Conservation (phyloP, 2,113 vertebrate genomes). For the Platichthys flesus region DNA sequence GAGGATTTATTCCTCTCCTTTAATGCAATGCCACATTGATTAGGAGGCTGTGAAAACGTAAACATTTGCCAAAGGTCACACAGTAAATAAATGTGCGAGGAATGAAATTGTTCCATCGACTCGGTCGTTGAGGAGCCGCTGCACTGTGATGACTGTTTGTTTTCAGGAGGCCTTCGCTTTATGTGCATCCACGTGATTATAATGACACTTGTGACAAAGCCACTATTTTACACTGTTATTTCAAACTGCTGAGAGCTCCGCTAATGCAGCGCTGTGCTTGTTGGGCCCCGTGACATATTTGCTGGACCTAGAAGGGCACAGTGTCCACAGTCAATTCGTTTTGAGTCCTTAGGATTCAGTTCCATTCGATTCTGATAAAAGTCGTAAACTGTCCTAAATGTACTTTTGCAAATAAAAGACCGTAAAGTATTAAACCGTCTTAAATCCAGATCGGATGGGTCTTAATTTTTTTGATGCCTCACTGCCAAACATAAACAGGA, state of each 20-base stretch:
- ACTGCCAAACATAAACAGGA: no score
- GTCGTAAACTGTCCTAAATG: no score
- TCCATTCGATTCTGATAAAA: no score
- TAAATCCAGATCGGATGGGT: no score
- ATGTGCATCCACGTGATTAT: background rate
- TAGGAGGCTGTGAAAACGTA: conserved; percentile 19
- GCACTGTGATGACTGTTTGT: no score
- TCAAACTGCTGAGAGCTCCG: background rate
- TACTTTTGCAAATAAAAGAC: no score
- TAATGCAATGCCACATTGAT: conserved; percentile 28
- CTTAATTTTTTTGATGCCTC: no score
- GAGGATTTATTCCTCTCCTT: background rate
- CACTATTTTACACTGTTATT: background rate
- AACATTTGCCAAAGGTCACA: conserved; percentile 30
- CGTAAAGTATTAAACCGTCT: no score
- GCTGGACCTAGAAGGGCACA: background rate
- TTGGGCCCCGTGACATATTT: background rate
- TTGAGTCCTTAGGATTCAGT: no score
- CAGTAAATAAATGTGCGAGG: conserved; percentile 9
- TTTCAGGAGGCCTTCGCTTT: background rate
- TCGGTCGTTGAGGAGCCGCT: background rate
- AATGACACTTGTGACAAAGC: background rate
- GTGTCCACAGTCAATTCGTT: no score
- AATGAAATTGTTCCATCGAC: conserved; percentile 20
- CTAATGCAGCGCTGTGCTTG: no score